Evolutionary conservation across 1,140 invertebrate species (phyloP).

Genomic region (Heterodera carotae): DNA sequence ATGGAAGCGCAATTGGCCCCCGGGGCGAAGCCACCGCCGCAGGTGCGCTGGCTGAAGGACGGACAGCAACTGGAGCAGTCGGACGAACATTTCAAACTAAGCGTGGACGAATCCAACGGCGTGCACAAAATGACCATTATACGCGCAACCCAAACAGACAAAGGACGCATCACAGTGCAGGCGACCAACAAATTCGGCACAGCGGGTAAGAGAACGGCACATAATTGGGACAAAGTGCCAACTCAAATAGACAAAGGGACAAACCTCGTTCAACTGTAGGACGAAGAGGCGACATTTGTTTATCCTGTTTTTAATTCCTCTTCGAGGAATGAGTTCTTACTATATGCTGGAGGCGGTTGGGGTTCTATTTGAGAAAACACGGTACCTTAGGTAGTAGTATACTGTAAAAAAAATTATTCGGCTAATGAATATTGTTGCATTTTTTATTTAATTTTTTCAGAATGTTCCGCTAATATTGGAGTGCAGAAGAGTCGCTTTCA

Average conservation of each 20-base stretch:
- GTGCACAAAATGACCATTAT: slow-evolving; percentile 47
- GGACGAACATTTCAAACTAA: slow-evolving; percentile 66
- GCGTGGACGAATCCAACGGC: slow-evolving; percentile 69
- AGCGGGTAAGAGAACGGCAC: slow-evolving; percentile 30
- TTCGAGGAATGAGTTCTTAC: too few relatives aligned
- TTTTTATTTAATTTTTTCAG: too few relatives aligned
- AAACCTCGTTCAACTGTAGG: too few relatives aligned
- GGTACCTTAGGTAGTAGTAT: too few relatives aligned
- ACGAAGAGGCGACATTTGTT: too few relatives aligned
- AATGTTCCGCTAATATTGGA: slow-evolving; percentile 53
- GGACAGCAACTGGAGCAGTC: slow-evolving; percentile 48
- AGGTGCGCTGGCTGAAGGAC: slow-evolving; percentile 64
- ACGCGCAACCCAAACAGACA: slow-evolving; percentile 47
- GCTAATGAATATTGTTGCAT: too few relatives aligned
- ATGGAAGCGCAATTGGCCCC: slow-evolving; percentile 80
- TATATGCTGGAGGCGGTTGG: too few relatives aligned
- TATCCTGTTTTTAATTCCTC: too few relatives aligned
- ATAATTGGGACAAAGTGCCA: not conserved
- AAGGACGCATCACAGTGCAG: slow-evolving; percentile 61
- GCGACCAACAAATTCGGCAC: slow-evolving; percentile 60
- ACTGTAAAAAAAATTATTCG: too few relatives aligned
- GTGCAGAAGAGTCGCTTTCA: slow-evolving; percentile 55
- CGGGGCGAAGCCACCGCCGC: slow-evolving; percentile 79
- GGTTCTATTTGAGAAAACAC: too few relatives aligned
- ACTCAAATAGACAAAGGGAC: too few relatives aligned